Base-by-base conservation (phyloP, 2,797 vertebrate species). In the Rhabdomys pumilio region DNA sequence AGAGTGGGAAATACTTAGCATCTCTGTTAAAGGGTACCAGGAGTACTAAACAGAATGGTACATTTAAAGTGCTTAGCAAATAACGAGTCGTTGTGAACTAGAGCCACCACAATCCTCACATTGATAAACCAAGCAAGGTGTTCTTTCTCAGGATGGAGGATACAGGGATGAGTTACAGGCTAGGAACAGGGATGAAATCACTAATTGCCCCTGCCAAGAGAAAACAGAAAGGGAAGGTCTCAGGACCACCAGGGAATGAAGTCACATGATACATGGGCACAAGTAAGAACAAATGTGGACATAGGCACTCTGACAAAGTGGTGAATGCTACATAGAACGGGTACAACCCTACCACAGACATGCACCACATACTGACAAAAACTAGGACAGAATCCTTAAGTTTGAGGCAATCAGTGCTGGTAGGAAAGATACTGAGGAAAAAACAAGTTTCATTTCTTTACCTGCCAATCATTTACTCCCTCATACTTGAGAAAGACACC, bases 401-500 rank as follows among this genome's bases (percentile, higher is more conserved):
- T 85, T 20, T 61, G 29, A 26, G 26, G 65, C 12, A 75, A 79
- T 59, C 24, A 55, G 4, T 11, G 29, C 17, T 86, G 50, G 4
- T 47, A 75, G 19, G 15, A 79, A 65, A 87, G 63, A 87, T 24
- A 69, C 0, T 34, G 2, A 31, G 75, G 53, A 96, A 91, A 91
- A 29, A 79, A 10, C 4, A 44, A 82, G 17, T 7, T 79, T 53
- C 29, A 53, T 44, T 65, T 44, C 57, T 57, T 86, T 13, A 50
- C 12, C 53, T 72, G 14, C 0, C 63, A 26, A 31, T 31, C 55
- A 76, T 50, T 12, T 38, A 80, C 22, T 87, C 67, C 50, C 29
- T 95, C 47, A 79, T 34, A 47, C 84, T 81, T 61, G 59, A 73
- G 22, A 85, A 53, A 90, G 34, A 90, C 38, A 76, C 38, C 41